A percentile compares a stretch with the other conserved stretches of the same genome.
phyloP scores from a whole-genome alignment of 37 sponge, comb jelly and placozoan species.

The Chondrilla cf. caribensis region DNA sequence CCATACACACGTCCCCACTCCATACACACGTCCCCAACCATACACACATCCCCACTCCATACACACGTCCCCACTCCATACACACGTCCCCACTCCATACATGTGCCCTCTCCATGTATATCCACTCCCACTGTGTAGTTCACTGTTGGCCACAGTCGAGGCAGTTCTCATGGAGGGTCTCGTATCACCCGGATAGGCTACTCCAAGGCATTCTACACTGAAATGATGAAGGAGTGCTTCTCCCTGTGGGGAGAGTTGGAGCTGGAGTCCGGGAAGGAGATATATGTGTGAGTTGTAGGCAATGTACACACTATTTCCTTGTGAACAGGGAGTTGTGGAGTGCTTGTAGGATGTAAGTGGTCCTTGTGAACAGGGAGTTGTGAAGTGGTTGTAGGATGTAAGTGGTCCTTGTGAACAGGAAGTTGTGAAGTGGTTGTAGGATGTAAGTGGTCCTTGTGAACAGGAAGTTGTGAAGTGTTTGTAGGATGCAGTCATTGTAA shows the following conservation, averaged over 20 bases:
- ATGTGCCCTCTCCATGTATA: too few species aligned
- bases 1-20: too few species aligned
- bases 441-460: too few species aligned
- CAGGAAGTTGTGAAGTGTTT: too few species aligned
- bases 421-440: too few species aligned
- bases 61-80: too few species aligned
- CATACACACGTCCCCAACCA: too few species aligned
- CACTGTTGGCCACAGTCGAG: conserved; percentile 35
- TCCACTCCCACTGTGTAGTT: conserved; percentile 6
- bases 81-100: too few species aligned
- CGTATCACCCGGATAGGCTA: conserved; percentile 44
- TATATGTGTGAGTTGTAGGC: conserved; percentile 45
- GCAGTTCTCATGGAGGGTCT: conserved; percentile 49
- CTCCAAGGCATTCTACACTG: conserved; percentile 28
- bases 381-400: background rate
- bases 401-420: too few species aligned
- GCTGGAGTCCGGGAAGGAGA: conserved; percentile 41
- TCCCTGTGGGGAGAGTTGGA: conserved; percentile 71
- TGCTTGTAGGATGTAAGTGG: background rate
- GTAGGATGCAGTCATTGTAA: background rate
- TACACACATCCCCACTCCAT: too few species aligned
- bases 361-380: background rate
- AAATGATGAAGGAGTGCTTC: conserved; percentile 81
- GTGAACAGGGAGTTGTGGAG: too few species aligned
- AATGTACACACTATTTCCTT: background rate